Base-by-base conservation (phyloP, 2,797 vertebrate species). In the Eulemur albifrons region DNA sequence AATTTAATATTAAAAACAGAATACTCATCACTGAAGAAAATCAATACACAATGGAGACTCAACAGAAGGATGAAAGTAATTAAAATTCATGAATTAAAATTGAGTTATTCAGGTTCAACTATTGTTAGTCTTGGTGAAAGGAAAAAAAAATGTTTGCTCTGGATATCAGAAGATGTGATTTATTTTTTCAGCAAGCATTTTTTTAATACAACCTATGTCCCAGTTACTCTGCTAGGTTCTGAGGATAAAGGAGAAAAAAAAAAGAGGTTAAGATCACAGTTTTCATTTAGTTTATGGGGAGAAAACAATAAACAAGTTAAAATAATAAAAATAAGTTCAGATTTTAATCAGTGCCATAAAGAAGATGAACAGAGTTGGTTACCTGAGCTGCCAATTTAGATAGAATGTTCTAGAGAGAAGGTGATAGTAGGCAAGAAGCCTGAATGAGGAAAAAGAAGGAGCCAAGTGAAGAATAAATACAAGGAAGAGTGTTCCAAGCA, bases 61-160 rank as follows among this genome's bases (percentile, higher is more conserved):
- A 90, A 52, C 54, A 91, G 61, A 79, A 95, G 9, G 54, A 90
- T 77, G 5, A 88, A 94, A 83, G 54, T 67, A 93, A 96, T 97
- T 96, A 96, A 97, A 92, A 91, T 92, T 97, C 77, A 82, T 92
- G 63, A 94, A 90, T 90, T 94, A 88, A 48, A 96, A 93, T 67
- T 93, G 52, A 87, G 63, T 96, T 97, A 84, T 97, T 92, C 73
- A 59, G 57, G 82, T 90, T 93, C 48, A 77, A 79, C 65, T 80
- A 87, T 85, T 96, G 48, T 83, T 94, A 77, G 52, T 90, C 45
- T 89, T 83, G 54, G 65, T 88, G 59, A 92, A 93, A 88, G 27
- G 35, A 65, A 92, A 61, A 86, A 86, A 76, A 75, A 72, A 35
- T 67, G 5, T 45, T 96, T 88, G 30, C 82, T 96, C 59, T 84